Percentiles rank a stretch among this genome's conserved stretches.
phyloP scores from a whole-genome alignment of 2,797 vertebrate species.

The Natrix natrix region DNA sequence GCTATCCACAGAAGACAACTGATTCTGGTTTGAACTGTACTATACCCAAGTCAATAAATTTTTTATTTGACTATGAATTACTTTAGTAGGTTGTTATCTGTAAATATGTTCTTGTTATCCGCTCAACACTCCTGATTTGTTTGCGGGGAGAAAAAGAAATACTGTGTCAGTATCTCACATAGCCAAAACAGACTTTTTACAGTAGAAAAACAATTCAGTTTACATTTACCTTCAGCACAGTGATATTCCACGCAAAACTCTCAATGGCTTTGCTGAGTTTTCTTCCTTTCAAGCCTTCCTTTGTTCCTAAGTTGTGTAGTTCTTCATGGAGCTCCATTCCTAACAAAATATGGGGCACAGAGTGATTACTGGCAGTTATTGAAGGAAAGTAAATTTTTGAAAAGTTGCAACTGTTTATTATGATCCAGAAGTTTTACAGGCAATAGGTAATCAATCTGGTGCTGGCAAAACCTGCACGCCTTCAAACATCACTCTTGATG shows the following conservation, averaged over 20 bases:
- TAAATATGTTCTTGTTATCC: neutral
- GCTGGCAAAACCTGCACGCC: neutral
- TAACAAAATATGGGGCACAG: conserved; percentile 56
- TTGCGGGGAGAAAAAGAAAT: neutral
- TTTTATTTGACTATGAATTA: conserved; percentile 11
- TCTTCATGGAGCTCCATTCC: conserved; percentile 95
- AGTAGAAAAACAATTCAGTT: neutral
- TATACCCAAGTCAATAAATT: neutral
- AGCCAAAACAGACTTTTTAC: neutral
- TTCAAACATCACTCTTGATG: neutral
- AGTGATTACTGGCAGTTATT: neutral
- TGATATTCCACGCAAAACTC: conserved; percentile 98
- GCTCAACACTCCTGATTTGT: neutral
- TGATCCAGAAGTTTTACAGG: neutral
- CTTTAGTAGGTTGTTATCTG: neutral
- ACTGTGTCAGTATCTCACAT: neutral
- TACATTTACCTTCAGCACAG: conserved; percentile 89
- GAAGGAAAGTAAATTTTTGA: neutral
- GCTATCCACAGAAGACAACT: neutral
- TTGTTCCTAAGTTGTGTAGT: conserved; percentile 87
- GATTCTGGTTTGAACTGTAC: neutral
- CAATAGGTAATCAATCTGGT: neutral
- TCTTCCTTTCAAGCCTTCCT: conserved; percentile 87
- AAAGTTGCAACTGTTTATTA: neutral
- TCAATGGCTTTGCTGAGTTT: conserved; percentile 79